phyloP scores from a whole-genome alignment of 2,797 vertebrate species.

The Propithecus perrieri region DNA sequence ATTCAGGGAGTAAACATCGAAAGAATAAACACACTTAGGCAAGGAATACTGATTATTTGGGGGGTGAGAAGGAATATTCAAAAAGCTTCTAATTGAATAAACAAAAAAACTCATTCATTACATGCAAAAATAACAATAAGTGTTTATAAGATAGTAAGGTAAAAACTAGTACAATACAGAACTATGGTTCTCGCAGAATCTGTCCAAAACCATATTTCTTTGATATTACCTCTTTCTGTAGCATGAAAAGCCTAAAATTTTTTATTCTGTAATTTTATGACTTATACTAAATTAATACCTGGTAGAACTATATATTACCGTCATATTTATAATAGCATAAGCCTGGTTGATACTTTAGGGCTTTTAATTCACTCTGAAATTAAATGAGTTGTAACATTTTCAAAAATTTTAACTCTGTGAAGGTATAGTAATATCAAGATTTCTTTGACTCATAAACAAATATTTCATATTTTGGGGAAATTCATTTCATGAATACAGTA shows the following conservation, averaged over 20 bases:
- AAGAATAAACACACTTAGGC: not conserved
- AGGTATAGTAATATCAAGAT: constrained; percentile 14
- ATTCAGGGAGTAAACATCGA: not conserved
- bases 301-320: constrained; percentile 34
- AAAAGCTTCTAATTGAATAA: not conserved
- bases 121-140: constrained; percentile 22
- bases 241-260: constrained; percentile 43
- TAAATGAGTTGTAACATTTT: constrained; percentile 51
- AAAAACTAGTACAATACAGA: constrained; percentile 45
- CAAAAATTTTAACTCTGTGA: not conserved
- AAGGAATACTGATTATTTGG: not conserved
- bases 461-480: constrained; percentile 8
- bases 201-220: constrained; percentile 42
- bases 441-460: constrained; percentile 24
- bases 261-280: constrained; percentile 68
- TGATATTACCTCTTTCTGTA: constrained; percentile 47
- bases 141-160: not conserved
- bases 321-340: constrained; percentile 7
- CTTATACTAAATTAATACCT: constrained; percentile 67
- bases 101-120: not conserved
- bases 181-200: constrained; percentile 45
- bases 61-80: not conserved
- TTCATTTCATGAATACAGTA: not conserved
- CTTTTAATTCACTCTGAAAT: constrained; percentile 63
- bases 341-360: not conserved